These are phyloP conservation scores for Cephus spinipes DNA, from an alignment of 2,888 invertebrate species.

Conservation along the genomic window DNA sequence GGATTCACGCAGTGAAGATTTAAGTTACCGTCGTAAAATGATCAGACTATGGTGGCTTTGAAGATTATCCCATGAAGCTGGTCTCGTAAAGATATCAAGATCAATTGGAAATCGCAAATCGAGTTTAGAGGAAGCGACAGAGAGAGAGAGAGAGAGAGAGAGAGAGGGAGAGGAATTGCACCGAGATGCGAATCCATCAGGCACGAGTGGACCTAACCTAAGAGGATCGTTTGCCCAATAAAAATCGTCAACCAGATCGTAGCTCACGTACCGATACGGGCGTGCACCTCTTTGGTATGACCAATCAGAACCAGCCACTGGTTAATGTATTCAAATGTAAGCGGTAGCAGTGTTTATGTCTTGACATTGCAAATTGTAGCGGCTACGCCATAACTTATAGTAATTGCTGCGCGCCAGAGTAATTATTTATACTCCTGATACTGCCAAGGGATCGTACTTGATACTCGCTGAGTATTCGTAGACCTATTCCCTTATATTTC, in stretches of 20 bases:
- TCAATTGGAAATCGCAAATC: constrained; percentile 44
- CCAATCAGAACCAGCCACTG: constrained; percentile 59
- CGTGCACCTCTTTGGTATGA: constrained; percentile 44
- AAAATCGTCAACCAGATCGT: constrained; percentile 66
- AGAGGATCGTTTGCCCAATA: constrained; percentile 58
- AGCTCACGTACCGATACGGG: constrained; percentile 58
- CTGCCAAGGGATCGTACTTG: constrained; percentile 48
- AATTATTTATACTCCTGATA: constrained; percentile 66
- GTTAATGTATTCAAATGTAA: constrained; percentile 67
- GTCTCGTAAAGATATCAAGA: constrained; percentile 44
- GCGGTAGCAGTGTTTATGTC: constrained; percentile 67
- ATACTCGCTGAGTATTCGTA: constrained; percentile 8
- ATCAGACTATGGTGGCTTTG: neutral
- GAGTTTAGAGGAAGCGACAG: constrained; percentile 32
- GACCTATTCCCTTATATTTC: neutral
- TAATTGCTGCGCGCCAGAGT: constrained; percentile 65
- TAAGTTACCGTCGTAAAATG: constrained; percentile 12
- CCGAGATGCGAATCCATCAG: constrained; percentile 17
- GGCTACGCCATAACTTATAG: constrained; percentile 66
- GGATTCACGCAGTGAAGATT: neutral
- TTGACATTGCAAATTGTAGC: constrained; percentile 67
- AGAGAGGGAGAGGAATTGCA: constrained; percentile 18
- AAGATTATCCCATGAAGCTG: constrained; percentile 13
- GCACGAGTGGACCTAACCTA: constrained; percentile 34
- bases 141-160: constrained; percentile 15